phyloP scores from a whole-genome alignment of 1,140 invertebrate species.

The Stenopsyche tienmushanensis region DNA sequence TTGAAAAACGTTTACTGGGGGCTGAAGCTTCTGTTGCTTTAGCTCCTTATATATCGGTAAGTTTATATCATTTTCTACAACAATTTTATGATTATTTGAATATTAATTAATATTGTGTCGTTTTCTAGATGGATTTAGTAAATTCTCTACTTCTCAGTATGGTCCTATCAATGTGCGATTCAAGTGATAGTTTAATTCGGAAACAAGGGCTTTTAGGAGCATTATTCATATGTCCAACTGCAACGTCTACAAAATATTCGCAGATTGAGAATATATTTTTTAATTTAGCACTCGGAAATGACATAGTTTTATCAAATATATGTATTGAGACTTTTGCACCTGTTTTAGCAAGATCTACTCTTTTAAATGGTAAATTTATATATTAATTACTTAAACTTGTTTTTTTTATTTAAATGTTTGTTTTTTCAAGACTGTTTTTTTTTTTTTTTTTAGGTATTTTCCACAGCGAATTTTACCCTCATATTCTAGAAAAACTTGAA shows the following conservation, averaged over 20 bases:
- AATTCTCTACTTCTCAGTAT: constrained; percentile 53
- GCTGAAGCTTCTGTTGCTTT: constrained; percentile 73
- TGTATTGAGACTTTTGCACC: constrained; percentile 50
- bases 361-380: constrained; percentile 47
- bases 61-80: constrained; percentile 33
- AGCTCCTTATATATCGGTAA: constrained; percentile 68
- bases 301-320: constrained; percentile 48
- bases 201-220: constrained; percentile 49
- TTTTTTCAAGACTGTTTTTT: constrained; percentile 17
- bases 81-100: not conserved
- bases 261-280: constrained; percentile 54
- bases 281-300: constrained; percentile 49
- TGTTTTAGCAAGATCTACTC: constrained; percentile 49
- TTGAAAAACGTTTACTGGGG: constrained; percentile 69
- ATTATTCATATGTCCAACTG: constrained; percentile 48
- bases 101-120: not conserved
- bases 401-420: constrained; percentile 21
- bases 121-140: constrained; percentile 47
- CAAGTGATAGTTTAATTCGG: constrained; percentile 49
- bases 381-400: not conserved
- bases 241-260: constrained; percentile 50
- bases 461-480: constrained; percentile 28
- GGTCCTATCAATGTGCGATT: constrained; percentile 53
- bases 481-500: constrained; percentile 32
- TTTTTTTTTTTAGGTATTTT: constrained; percentile 31